phyloP scores from a whole-genome alignment of 2,797 vertebrate species.

The Centroberyx gerrardi region DNA sequence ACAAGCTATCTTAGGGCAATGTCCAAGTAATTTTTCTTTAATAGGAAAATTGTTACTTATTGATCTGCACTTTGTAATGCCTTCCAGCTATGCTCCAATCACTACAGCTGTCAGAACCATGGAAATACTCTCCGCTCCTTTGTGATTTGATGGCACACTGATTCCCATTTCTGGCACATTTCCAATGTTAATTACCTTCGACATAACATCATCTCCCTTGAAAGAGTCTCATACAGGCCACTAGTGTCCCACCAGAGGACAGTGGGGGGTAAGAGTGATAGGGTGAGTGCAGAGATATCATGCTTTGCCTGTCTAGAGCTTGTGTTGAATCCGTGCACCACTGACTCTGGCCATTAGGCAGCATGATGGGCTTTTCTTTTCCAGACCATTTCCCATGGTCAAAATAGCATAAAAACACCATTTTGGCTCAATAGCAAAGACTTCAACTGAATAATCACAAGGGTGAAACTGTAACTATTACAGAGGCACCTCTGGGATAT shows the following conservation, averaged over 20 bases:
- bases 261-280: constrained; percentile 69
- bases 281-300: constrained; percentile 54
- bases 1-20: constrained; percentile 93
- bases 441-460: constrained; percentile 90
- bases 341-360: constrained; percentile 85
- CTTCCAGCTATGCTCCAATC: constrained; percentile 95
- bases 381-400: constrained; percentile 86
- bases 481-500: constrained; percentile 89
- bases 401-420: constrained; percentile 88
- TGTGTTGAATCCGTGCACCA: constrained; percentile 79
- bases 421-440: constrained; percentile 88
- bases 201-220: constrained; percentile 68
- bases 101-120: constrained; percentile 93
- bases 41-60: constrained; percentile 99
- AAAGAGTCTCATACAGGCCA: constrained; percentile 68
- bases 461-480: constrained; percentile 91
- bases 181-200: constrained; percentile 88
- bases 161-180: constrained; percentile 81
- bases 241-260: constrained; percentile 74
- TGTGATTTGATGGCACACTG: constrained; percentile 84
- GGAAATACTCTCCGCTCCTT: constrained; percentile 87
- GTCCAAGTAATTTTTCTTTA: constrained; percentile 96
- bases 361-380: constrained; percentile 87
- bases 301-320: constrained; percentile 74
- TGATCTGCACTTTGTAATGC: constrained; percentile 95